These are phyloP conservation scores for Eubasilissa regina DNA, from an alignment of 1,140 invertebrate species.

Conservation along the genomic window DNA sequence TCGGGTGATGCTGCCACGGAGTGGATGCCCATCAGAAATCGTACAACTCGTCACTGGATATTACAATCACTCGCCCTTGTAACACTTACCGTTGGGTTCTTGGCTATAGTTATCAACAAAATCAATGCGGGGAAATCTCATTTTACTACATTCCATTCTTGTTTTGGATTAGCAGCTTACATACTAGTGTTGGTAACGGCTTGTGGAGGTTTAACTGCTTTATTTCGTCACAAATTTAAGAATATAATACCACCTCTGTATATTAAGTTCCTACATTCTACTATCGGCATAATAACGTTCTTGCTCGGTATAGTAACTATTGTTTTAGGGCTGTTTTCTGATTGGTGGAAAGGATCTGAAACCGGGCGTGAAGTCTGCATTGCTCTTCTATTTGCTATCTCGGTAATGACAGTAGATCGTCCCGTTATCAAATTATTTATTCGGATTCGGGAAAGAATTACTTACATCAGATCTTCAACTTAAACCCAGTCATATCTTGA, in stretches of 20 bases:
- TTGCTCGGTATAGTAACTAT: conserved; percentile 66
- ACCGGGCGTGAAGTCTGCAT: conserved; percentile 63
- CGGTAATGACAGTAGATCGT: conserved; percentile 67
- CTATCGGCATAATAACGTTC: conserved; percentile 67
- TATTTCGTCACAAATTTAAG: conserved; percentile 69
- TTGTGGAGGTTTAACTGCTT: conserved; percentile 66
- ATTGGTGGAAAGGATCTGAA: conserved; percentile 67
- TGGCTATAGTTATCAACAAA: conserved; percentile 68
- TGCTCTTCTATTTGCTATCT: conserved; percentile 64
- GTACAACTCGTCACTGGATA: conserved; percentile 69
- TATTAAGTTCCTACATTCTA: conserved; percentile 68
- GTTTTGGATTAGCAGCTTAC: conserved; percentile 67
- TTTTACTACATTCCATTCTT: conserved; percentile 67
- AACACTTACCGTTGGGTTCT: conserved; percentile 64
- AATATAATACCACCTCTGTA: conserved; percentile 66
- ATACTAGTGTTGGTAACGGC: conserved; percentile 66
- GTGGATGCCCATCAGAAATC: conserved; percentile 69
- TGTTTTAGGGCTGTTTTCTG: conserved; percentile 65
- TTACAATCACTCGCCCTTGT: conserved; percentile 64
- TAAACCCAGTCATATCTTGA: conserved; percentile 20
- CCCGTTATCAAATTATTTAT: conserved; percentile 69
- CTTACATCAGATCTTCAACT: conserved; percentile 44
- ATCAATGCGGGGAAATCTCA: conserved; percentile 64
- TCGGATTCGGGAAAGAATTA: conserved; percentile 67
- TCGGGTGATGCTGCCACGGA: conserved; percentile 69